phyloP scores from a whole-genome alignment of 2,113 vertebrate genomes.

The Seriola aureovittata region DNA sequence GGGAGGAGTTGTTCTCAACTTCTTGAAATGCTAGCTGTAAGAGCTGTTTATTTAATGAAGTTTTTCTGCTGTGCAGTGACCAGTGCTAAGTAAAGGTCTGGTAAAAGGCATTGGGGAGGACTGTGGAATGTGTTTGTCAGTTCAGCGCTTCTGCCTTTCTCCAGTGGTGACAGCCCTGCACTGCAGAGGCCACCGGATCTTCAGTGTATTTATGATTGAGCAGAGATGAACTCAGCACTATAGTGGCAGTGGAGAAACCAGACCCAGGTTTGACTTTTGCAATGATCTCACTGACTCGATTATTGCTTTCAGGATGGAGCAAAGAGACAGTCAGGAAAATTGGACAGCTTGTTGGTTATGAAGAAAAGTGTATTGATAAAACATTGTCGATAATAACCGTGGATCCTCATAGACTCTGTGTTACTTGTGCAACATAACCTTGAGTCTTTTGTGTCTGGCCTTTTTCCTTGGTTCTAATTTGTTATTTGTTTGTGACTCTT shows the following conservation, averaged over 20 bases:
- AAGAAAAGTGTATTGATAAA: conserved; percentile 5
- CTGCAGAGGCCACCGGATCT: conserved; percentile 49
- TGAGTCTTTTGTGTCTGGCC: conserved; percentile 5
- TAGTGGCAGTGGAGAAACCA: neutral
- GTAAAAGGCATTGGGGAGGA: conserved; percentile 44
- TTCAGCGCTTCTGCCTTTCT: conserved; percentile 52
- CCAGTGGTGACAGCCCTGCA: conserved; percentile 24
- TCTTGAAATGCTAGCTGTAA: conserved; percentile 17
- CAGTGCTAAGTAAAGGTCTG: conserved; percentile 65
- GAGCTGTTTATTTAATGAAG: conserved; percentile 47
- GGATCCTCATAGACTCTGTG: neutral
- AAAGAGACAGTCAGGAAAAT: neutral
- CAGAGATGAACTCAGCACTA: neutral
- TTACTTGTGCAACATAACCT: conserved; percentile 37
- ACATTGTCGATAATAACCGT: neutral
- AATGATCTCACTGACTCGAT: conserved; percentile 6
- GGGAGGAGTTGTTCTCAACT: conserved; percentile 5
- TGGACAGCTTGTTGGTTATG: neutral
- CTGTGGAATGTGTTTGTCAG: conserved; percentile 59
- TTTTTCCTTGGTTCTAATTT: conserved; percentile 37
- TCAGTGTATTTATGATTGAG: neutral
- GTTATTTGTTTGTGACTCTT: conserved; percentile 55
- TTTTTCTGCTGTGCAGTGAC: conserved; percentile 60
- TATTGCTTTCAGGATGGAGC: conserved; percentile 8
- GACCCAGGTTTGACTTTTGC: neutral